Percentiles rank a stretch among this genome's conserved stretches.
These are phyloP conservation scores for Amphipyra tragopoginis DNA, from an alignment of 2,888 invertebrate genomes.

Conservation along the genomic window DNA sequence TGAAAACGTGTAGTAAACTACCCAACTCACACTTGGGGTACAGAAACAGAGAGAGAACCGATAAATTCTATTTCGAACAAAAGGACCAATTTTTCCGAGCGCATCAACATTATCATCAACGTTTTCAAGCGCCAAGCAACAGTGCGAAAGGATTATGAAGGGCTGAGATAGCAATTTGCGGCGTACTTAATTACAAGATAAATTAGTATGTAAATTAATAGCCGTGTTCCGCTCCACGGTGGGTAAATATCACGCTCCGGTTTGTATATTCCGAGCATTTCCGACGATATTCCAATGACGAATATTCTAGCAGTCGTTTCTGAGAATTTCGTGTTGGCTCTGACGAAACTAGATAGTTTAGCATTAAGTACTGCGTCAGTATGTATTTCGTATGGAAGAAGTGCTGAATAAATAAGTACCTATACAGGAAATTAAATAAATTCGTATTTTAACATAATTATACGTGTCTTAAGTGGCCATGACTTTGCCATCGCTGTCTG, in stretches of 20 bases:
- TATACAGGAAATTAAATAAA: too few species aligned
- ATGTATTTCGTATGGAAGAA: too few species aligned
- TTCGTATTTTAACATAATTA: too few species aligned
- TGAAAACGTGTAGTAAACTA: too few species aligned
- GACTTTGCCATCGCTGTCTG: too few species aligned
- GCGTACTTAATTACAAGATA: conserved; percentile 89
- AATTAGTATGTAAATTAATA: conserved; percentile 90
- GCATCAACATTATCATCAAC: conserved; percentile 66
- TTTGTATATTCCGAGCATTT: conserved; percentile 46
- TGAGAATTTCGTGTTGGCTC: conserved; percentile 9
- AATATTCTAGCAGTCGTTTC: conserved; percentile 25
- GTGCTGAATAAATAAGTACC: too few species aligned
- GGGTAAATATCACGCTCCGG: conserved; percentile 57
- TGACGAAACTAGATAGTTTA: conserved; percentile 19
- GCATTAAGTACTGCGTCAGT: too few species aligned
- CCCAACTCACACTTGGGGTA: too few species aligned
- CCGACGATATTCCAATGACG: conserved; percentile 27
- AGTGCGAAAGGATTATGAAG: conserved; percentile 88
- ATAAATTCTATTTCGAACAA: background rate
- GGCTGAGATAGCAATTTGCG: conserved; percentile 90
- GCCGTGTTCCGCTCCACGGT: conserved; percentile 59
- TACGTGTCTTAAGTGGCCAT: too few species aligned
- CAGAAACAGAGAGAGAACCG: too few species aligned
- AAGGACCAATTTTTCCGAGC: conserved; percentile 22
- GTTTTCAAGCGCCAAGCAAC: conserved; percentile 69